These are phyloP conservation scores for Platyrinchus mystaceus DNA, from an alignment of 2,797 vertebrate species.

Conservation along the genomic window DNA sequence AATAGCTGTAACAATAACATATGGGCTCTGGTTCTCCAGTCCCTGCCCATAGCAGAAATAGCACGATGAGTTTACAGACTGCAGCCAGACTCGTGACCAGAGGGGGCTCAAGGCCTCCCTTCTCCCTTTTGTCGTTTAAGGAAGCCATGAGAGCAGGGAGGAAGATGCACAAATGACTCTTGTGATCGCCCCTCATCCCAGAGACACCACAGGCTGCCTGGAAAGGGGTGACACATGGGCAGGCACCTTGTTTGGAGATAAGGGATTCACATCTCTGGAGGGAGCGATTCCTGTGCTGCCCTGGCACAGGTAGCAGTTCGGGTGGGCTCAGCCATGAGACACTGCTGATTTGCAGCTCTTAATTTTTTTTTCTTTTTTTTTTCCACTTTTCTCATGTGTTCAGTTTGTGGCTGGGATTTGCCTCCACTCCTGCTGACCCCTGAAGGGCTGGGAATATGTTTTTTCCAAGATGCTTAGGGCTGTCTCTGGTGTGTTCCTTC, in stretches of 20 bases:
- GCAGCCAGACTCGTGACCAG: not conserved
- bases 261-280: not conserved
- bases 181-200: accelerated
- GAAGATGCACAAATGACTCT: not conserved
- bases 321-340: not conserved
- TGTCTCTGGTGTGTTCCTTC: not conserved
- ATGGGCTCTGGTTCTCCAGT: not conserved
- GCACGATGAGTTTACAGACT: not conserved
- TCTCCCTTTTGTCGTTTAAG: not conserved
- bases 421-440: accelerated
- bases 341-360: not conserved
- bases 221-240: not conserved
- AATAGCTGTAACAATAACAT: constrained; percentile 46
- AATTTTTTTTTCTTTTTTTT: too few relatives aligned
- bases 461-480: not conserved
- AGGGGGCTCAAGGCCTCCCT: not conserved
- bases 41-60: not conserved
- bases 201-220: not conserved
- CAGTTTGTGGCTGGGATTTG: not conserved
- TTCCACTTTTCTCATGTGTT: accelerated
- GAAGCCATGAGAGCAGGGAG: accelerated
- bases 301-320: accelerated
- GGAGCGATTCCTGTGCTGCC: accelerated
- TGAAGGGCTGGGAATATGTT: not conserved
- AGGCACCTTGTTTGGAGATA: accelerated